Base-by-base conservation (phyloP, 2,888 invertebrate genomes). In the Arctia plantaginis region DNA sequence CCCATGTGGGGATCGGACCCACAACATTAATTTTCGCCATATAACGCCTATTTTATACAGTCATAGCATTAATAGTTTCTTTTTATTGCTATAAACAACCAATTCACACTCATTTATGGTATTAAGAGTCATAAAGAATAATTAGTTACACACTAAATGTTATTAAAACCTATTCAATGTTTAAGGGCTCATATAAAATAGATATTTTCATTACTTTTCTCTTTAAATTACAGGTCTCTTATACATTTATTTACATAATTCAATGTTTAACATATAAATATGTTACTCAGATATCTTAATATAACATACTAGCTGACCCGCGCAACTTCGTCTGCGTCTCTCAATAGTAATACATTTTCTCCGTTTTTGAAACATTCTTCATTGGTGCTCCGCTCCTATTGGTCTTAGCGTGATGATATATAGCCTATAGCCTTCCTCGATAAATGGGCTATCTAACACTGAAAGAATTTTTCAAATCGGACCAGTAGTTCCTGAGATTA, bases 131-230 rank as follows among this genome's bases (percentile, higher is more conserved):
- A 67, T 67, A 44, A 67, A 47, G 47, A 47, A 4, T 20, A 15
- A 68, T 51, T 35, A 33, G 7, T 51, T 33, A 13, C 23, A 68
- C 30, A 47, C 20, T 51, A 51, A 20, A 55, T 55, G 51, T 15
- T 35, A 13, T 35, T 55, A 55, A 69, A 69, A 35, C 18, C 41
- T 62, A 44, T 69, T 41, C 41, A 10, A 27, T 41, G 71, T 66
- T 33, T 65, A 65, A 71, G 65, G 44, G 47, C 47, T 39, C 51
- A 55, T 66, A 4, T 27, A 35, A 51, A 51, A 66, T n/a, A n/a
- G 13, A 41, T 47, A 55, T 41, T 44, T 65, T 44, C 27, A 71
- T 64, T 27, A 18, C 44, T 44, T 65, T 47, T 65, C 44, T 71
- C 0, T 3, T 65, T 20, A 18, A 39, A 69, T 20, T 33, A 62